phyloP scores from a whole-genome alignment of 2,113 vertebrate species.

The Panthera tigris region DNA sequence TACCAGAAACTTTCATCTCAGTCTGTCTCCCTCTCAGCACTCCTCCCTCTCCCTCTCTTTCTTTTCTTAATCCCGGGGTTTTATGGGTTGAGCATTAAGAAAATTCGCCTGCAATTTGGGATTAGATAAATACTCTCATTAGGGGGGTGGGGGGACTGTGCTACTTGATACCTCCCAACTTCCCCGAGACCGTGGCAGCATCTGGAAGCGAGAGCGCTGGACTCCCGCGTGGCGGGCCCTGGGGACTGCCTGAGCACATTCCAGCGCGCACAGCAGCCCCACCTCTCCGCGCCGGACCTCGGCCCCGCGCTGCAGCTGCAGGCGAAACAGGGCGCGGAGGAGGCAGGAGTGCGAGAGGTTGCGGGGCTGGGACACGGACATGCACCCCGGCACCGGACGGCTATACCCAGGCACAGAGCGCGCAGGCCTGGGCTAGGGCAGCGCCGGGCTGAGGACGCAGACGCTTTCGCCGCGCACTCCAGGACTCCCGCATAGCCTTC shows the following conservation, averaged over 20 bases:
- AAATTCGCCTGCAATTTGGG: slow-evolving; percentile 93
- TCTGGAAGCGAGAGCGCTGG: slow-evolving; percentile 79
- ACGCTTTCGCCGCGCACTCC: neutral
- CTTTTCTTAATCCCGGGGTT: slow-evolving; percentile 90
- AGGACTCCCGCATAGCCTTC: neutral
- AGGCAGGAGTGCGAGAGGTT: neutral
- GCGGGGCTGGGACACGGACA: neutral
- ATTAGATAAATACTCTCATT: slow-evolving; percentile 95
- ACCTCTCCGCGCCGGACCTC: neutral
- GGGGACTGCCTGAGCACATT: slow-evolving; percentile 69
- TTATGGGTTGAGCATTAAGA: slow-evolving; percentile 92
- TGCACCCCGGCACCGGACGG: neutral
- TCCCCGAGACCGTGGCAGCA: slow-evolving; percentile 83
- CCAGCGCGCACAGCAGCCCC: slow-evolving; percentile 50
- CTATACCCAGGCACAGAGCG: neutral
- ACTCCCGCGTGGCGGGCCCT: slow-evolving; percentile 51
- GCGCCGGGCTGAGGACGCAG: neutral
- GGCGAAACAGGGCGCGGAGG: neutral
- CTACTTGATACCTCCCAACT: slow-evolving; percentile 91
- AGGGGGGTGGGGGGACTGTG: slow-evolving; percentile 61
- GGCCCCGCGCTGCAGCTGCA: neutral
- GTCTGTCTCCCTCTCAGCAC: neutral
- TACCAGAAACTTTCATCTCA: slow-evolving; percentile 73
- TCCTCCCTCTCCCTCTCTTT: slow-evolving; percentile 62
- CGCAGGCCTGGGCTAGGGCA: neutral